Evolutionary conservation across 2,113 vertebrate species (phyloP).

Genomic region (Columba janthina): DNA sequence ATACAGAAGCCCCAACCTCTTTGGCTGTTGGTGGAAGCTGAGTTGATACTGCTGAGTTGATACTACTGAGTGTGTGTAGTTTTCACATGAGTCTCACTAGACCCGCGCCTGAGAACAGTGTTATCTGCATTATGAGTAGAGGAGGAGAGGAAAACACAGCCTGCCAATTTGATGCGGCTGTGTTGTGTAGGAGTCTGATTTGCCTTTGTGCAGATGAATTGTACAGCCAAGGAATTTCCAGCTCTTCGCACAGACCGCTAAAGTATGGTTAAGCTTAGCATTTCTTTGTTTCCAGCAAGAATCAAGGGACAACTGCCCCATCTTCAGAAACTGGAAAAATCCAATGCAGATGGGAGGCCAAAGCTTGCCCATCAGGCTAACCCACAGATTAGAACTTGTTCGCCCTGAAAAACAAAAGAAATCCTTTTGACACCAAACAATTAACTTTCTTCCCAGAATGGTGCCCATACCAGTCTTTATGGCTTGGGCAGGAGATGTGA

Average conservation of each 20-base stretch:
- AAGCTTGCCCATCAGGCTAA: background rate
- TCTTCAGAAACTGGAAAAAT: background rate
- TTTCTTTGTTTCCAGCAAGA: background rate
- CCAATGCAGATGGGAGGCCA: background rate
- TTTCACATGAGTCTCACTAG: background rate
- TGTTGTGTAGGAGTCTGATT: background rate
- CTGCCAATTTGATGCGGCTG: background rate
- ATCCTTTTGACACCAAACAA: background rate
- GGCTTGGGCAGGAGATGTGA: background rate
- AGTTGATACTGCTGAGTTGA: no score
- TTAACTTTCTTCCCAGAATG: background rate
- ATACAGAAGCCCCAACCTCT: background rate
- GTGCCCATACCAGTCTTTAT: background rate
- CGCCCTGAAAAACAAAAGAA: background rate
- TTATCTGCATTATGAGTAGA: background rate
- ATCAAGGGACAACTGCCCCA: background rate
- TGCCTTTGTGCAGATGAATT: background rate
- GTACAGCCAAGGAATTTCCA: background rate
- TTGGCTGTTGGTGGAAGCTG: background rate
- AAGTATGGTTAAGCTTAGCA: background rate
- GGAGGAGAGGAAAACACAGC: background rate
- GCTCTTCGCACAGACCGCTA: background rate
- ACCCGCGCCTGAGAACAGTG: background rate
- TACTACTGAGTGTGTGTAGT: accelerated
- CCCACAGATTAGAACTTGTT: background rate